Percentiles rank a stretch among this genome's conserved stretches.
These are phyloP conservation scores for Buceros bicornis DNA, from an alignment of 2,797 vertebrate species.

Conservation along the genomic window DNA sequence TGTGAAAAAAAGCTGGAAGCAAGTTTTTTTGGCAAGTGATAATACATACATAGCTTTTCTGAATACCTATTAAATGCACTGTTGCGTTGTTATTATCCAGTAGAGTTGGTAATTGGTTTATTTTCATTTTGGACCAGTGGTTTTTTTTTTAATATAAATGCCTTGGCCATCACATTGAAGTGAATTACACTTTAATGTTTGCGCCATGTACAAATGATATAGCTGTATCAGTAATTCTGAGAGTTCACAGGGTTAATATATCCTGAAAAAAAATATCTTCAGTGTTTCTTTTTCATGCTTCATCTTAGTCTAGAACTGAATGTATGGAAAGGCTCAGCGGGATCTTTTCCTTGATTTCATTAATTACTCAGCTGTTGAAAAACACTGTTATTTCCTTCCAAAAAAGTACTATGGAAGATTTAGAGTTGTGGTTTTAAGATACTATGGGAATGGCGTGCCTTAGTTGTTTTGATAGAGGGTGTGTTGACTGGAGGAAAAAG, in stretches of 20 bases:
- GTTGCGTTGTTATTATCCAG: neutral
- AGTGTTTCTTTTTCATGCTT: neutral
- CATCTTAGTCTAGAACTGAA: neutral
- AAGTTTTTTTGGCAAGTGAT: conserved; percentile 30
- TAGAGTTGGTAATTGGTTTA: neutral
- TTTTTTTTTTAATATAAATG: conserved; percentile 20
- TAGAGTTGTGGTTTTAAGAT: conserved; percentile 12
- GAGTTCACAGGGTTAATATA: conserved; percentile 23
- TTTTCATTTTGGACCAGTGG: conserved; percentile 7
- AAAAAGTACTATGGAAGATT: neutral
- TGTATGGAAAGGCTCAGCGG: neutral
- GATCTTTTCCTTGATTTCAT: conserved; percentile 35
- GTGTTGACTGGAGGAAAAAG: neutral
- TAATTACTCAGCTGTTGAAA: conserved; percentile 32
- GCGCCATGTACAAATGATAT: neutral
- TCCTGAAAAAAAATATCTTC: neutral
- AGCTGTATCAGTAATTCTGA: neutral
- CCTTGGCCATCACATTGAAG: conserved; percentile 3
- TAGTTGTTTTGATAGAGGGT: conserved; percentile 11
- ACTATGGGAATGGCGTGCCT: neutral
- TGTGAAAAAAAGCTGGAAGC: neutral
- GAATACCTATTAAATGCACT: neutral
- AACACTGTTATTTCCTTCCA: conserved; percentile 3
- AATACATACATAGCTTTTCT: conserved; percentile 11
- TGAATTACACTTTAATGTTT: conserved; percentile 3